Base-by-base conservation (phyloP, 2,113 vertebrate species). In the Dipodomys ordii region DNA sequence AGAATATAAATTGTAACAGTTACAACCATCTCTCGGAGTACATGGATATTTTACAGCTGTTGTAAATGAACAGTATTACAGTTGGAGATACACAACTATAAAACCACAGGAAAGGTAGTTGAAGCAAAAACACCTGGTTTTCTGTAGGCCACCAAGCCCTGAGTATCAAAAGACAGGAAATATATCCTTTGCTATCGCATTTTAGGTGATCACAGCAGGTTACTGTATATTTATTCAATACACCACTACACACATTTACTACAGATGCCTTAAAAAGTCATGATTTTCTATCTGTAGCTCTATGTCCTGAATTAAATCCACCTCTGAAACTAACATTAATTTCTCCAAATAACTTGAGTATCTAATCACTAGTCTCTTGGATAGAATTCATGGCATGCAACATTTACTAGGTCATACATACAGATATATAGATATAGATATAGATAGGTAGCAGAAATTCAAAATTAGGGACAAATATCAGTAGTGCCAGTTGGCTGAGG, bases 1-100 rank as follows among this genome's bases (percentile, higher is more conserved):
- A 97, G 97, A 96, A 95, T 96, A 98, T 98, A 98, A 98, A 98
- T 98, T 98, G 91, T 95, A 96, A 97, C 73, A 85, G 97, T 97
- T 98, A 95, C 83, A 97, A 94, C 92, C 73, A n/a, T 96, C 97
- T 91, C 77, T 86, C 76, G 95, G 96, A 96, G 95, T 97, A 86
- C 95, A 77, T 94, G 95, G 96, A 89, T 97, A 91, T 97, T 98
- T 98, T 98, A 97, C 86, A 97, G 95, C 97, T 98, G 88, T 97
- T 98, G 96, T 98, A 98, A 98, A 98, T 97, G 97, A 98, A 96
- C 65, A 16, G 96, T 93, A 93, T 98, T 97, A 97, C 97, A 98
- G 96, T 97, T 97, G 95, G 96, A 97, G 96, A 77, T 96, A 95
- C 94, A 95, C 92, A 91, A 90, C 96, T 97, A 97, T 98, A 98